phyloP scores from a whole-genome alignment of 2,113 vertebrate genomes.

The Panurus biarmicus region DNA sequence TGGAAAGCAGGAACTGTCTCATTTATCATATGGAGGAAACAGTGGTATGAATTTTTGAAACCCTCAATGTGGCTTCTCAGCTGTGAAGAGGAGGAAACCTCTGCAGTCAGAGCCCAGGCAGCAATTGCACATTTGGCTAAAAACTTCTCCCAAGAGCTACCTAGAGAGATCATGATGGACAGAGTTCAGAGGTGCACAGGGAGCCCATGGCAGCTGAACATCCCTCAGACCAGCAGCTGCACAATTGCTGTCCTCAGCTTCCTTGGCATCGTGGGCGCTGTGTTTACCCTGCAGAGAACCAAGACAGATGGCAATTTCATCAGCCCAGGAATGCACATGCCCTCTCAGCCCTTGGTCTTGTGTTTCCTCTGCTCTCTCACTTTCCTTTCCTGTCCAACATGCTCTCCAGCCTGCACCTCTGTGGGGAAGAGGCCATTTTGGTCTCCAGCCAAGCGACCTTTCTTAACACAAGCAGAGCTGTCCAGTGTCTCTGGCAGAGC shows the following conservation, averaged over 20 bases:
- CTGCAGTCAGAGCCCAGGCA: fast-evolving
- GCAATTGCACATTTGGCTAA: not conserved
- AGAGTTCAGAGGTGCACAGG: not conserved
- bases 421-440: not conserved
- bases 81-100: not conserved
- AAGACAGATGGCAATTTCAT: not conserved
- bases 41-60: not conserved
- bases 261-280: fast-evolving
- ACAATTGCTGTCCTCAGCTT: not conserved
- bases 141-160: not conserved
- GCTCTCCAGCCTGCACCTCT: not conserved
- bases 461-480: not conserved
- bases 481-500: not conserved
- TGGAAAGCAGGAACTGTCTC: not conserved
- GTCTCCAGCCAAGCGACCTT: not conserved
- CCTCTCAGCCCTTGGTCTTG: not conserved
- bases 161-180: not conserved
- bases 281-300: not conserved
- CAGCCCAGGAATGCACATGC: not conserved
- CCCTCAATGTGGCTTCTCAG: not conserved
- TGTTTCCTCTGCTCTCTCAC: not conserved
- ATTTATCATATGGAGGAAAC: not conserved
- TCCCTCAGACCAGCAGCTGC: not conserved
- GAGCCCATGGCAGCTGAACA: not conserved
- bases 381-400: not conserved